Evolutionary conservation across 2,113 vertebrate species (phyloP), one percentile per base, ranked within the genome.

Genomic region (Okapia johnstoni): DNA sequence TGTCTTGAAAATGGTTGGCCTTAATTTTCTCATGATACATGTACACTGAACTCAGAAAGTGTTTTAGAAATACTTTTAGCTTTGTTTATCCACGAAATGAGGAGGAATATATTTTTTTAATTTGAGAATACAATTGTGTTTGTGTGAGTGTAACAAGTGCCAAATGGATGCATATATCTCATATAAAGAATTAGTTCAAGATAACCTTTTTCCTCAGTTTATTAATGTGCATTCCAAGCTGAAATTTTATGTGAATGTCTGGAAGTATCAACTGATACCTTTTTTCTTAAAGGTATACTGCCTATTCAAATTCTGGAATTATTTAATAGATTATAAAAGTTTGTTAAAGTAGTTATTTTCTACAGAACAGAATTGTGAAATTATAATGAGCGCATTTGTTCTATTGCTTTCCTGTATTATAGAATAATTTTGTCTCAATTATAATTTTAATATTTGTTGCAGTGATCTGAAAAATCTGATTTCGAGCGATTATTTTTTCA

Each of bases 381-480:
- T 90, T 77, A 87, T 52, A 95, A 73, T 66, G 43, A 88, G 55
- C 91, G 48, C 19, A 94, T 88, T 90, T 94, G 16, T 94, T 97
- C 25, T 77, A 0, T 92, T 54, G 25, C 30, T 94, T 94, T 81
- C 92, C 55, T 25, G 8, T 50, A 85, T 96, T 95, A 88, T 85
- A 85, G 88, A 90, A 90, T 88, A 33, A 89, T 87, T 73, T 95
- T 96, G 28, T 95, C 14, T 92, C n/a, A 36, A 26, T 73, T 93
- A 26, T 94, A 95, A 94, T 92, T 97, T 92, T 92, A 92, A 93
- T 23, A 66, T 92, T 76, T 89, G 40, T 89, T 96, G 40, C 30
- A 94, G 0, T 96, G 66, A 80, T 88, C 12, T 88, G 40, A 94
- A 92, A 90, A 90, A 96, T 26, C 40, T 89, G 48, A 88, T 96